Percentiles rank a stretch among this genome's conserved stretches.
Evolutionary conservation across 2,888 invertebrate genomes (phyloP).

Genomic region (Drosophila multiciliata): DNA sequence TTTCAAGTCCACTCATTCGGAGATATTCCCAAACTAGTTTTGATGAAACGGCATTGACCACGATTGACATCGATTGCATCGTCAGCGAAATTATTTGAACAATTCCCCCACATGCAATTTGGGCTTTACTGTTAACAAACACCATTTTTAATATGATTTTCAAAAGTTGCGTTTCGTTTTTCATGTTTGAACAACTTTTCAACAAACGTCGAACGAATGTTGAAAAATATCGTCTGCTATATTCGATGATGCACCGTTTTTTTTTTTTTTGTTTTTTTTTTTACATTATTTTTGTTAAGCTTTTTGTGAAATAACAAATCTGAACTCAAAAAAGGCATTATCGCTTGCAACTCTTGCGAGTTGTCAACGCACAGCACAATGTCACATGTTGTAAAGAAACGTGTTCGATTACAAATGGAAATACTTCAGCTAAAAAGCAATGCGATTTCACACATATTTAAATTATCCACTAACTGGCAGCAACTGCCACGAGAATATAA

Average conservation of each 20-base stretch:
- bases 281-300: constrained; percentile 2
- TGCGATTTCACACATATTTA: neutral
- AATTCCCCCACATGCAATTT: constrained; percentile 68
- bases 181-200: constrained; percentile 28
- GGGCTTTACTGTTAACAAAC: constrained; percentile 70
- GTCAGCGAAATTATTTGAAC: constrained; percentile 63
- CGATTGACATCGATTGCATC: constrained; percentile 74
- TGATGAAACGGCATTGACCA: constrained; percentile 60
- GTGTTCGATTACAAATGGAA: constrained; percentile 5
- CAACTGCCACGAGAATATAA: neutral
- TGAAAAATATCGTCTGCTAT: neutral
- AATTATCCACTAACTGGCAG: neutral
- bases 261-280: neutral
- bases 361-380: neutral
- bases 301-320: constrained; percentile 2
- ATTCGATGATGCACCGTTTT: constrained; percentile 3
- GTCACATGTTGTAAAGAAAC: constrained; percentile 5
- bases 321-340: constrained; percentile 1
- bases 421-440: constrained; percentile 2
- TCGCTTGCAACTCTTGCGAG: neutral
- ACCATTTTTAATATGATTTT: constrained; percentile 61
- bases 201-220: neutral
- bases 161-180: constrained; percentile 53
- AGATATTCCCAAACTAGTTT: constrained; percentile 68
- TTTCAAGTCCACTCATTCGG: constrained; percentile 35